These are phyloP conservation scores for Epizoanthus illoricatus DNA, from an alignment of 92 coral and sea anemone species.

Conservation along the genomic window DNA sequence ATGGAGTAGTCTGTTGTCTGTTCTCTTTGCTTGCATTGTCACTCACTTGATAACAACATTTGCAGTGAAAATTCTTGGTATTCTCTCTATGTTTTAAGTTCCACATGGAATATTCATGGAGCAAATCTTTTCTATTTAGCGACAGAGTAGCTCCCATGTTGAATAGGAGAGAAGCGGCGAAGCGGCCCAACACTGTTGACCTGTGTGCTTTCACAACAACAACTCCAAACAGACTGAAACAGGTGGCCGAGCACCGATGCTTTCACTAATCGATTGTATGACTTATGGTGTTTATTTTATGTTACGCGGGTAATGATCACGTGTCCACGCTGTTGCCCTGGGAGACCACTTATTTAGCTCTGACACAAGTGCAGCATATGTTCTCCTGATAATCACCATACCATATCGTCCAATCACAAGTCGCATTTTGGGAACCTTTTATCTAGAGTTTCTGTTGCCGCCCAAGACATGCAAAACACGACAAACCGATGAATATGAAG, in stretches of 20 bases:
- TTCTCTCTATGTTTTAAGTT: conserved; percentile 78
- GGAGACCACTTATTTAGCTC: conserved; percentile 66
- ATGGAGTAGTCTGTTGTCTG: conserved; percentile 62
- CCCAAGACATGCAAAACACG: conserved; percentile 16
- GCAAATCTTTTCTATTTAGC: conserved; percentile 72
- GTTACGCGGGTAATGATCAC: conserved; percentile 62
- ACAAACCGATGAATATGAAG: conserved; percentile 57
- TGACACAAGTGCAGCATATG: conserved; percentile 56
- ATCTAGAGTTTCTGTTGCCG: background rate
- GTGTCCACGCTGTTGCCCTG: conserved; percentile 66
- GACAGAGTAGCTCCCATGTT: conserved; percentile 94
- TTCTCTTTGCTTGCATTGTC: conserved; percentile 66
- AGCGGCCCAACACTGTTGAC: conserved; percentile 26
- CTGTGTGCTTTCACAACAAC: conserved; percentile 66
- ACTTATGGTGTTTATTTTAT: conserved; percentile 55
- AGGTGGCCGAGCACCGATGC: conserved; percentile 79
- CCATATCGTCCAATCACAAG: conserved; percentile 58
- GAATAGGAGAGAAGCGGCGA: conserved; percentile 25
- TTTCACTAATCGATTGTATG: conserved; percentile 73
- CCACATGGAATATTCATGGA: conserved; percentile 84
- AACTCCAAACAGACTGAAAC: conserved; percentile 57
- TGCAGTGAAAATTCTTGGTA: conserved; percentile 72
- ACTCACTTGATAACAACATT: conserved; percentile 78
- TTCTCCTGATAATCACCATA: conserved; percentile 2
- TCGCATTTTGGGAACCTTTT: background rate